Evolutionary conservation across 2,797 vertebrate genomes (phyloP), one percentile per base, ranked within the genome.

Genomic region (Leuciscus waleckii): DNA sequence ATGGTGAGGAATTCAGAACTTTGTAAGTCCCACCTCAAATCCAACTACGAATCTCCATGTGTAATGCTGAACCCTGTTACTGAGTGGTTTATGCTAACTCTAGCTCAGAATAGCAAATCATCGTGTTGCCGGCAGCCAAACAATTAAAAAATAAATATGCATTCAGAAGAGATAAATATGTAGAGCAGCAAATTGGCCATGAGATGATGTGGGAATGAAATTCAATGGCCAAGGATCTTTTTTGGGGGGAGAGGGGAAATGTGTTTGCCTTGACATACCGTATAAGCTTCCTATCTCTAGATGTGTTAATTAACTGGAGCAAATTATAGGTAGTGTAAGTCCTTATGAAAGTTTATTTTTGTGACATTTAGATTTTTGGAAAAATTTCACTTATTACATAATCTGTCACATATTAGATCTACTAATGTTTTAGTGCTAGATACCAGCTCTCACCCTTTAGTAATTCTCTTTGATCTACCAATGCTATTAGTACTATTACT

Each of bases 71-170:
- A 94, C 93, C 93, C 93, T 95, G 94, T 95, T 95, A 95, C 95
- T 91, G 92, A 91, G 89, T 92, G 89, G 92, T 93, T 96, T 95
- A 95, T 95, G 94, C 94, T 91, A 87, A 41, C 75, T 61, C 23
- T 61, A 41, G 93, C 91, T 92, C 94, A 94, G 94, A 94, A 94
- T 95, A 94, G 95, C 93, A 90, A 95, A 95, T 95, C 95, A 94
- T 93, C 91, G 92, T 92, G 89, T 93, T 92, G 95, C 95, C 94
- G 92, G 93, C 93, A 94, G 95, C 93, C 95, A 94, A 92, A 95
- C 94, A 94, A 95, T 95, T 96, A 95, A 95, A 93, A 95, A 95
- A 95, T 95, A 95, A 95, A 95, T 95, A 95, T 95, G 94, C 93
- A 94, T 94, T 92, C 92, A 93, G 93, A 94, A 92, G 91, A 94